Evolutionary conservation across 1,140 invertebrate genomes (phyloP), one percentile per base, ranked within the genome.

Genomic region (Nasonia giraulti): DNA sequence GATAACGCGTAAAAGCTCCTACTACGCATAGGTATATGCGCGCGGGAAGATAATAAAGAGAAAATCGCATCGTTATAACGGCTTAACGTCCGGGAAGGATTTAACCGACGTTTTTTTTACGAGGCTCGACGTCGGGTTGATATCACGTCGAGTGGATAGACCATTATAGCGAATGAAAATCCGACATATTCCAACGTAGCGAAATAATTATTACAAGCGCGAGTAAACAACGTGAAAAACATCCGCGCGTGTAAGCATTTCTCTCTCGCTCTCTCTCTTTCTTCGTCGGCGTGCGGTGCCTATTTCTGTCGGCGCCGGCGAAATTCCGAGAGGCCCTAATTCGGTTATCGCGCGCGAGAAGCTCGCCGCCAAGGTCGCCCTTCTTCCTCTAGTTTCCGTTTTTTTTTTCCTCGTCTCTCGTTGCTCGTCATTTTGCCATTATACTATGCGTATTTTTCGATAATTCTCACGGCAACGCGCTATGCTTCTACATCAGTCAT

Each of bases 251-350:
- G 55, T 17, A n/a, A 62, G 55, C 55, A 14, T 20, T n/a, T 50
- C 12, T 73, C 40, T 81, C 23, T 81, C 33, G 27, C 40, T 31
- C 78, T 66, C 17, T 37, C 74, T 69, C 68, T 37, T 17, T 37
- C 33, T 80, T 2, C 80, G 85, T 79, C 85, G 82, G 85, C 7
- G 55, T 27, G 27, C 6, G 14, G 80, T 88, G 89, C 89, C 90
- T 92, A 92, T 92, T 92, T 92, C 87, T 89, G 90, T 90, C 91
- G 88, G 89, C 89, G 89, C 89, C 90, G 87, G 89, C 88, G 83
- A 91, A 92, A 91, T 92, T 92, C 90, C 90, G 6, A n/a, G 88
- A 91, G 89, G 89, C 89, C 91, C 91, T 92, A 91, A 92, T 91
- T 92, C 91, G 91, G 91, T 89, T 91, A 92, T 91, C 91, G 89